Conservation (phyloP, 2,888 invertebrate species). For the Drosophila neonasuta region DNA sequence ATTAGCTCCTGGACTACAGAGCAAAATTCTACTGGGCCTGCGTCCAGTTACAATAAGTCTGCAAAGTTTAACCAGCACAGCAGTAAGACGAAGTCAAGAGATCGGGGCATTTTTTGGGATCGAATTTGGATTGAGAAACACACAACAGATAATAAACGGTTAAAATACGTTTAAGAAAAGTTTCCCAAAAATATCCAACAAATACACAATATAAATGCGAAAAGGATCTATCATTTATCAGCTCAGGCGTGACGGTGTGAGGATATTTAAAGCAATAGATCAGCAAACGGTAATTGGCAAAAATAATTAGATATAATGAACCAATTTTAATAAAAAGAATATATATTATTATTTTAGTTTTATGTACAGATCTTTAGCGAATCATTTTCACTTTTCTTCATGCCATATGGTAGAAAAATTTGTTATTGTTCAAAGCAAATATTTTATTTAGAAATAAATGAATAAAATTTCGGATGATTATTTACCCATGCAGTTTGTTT, state of each 20-base stretch:
- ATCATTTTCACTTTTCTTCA: not conserved
- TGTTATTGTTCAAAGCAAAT: not conserved
- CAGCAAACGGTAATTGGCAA: not conserved
- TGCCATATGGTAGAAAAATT: not conserved
- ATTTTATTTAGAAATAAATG: not conserved
- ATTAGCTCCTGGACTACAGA: conserved; percentile 76
- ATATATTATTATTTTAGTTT: not conserved
- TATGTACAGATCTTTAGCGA: not conserved
- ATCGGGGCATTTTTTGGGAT: conserved; percentile 7
- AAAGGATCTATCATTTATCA: conserved; percentile 12
- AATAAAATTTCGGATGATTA: too few species aligned
- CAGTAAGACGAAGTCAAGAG: conserved; percentile 4
- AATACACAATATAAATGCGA: conserved; percentile 20
- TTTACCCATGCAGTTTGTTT: not conserved
- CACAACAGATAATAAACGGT: conserved; percentile 42
- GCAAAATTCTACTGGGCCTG: conserved; percentile 81
- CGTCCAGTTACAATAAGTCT: conserved; percentile 82
- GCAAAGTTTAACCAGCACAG: conserved; percentile 58
- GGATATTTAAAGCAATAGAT: not conserved
- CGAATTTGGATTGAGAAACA: conserved; percentile 33
- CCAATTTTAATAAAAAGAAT: not conserved
- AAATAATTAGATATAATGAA: not conserved
- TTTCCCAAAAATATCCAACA: conserved; percentile 10
- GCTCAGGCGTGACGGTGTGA: not conserved
- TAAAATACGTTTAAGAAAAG: conserved; percentile 21